phyloP scores from a whole-genome alignment of 2,888 invertebrate genomes.

The Stenurella melanura region DNA sequence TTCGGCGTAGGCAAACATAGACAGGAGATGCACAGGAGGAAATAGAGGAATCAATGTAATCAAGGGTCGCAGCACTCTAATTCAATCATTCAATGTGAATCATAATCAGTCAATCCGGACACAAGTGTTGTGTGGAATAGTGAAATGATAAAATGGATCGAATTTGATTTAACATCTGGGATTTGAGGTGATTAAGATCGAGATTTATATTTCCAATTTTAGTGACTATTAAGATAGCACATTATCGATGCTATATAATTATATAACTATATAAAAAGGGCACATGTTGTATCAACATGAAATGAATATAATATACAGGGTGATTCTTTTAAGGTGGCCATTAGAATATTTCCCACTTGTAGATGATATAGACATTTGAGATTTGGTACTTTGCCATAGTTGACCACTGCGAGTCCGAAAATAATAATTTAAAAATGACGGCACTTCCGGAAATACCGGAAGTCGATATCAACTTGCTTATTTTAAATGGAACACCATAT shows the following conservation, averaged over 20 bases:
- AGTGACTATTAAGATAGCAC: not conserved
- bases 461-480: too few species aligned
- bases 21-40: constrained; percentile 20
- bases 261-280: too few species aligned
- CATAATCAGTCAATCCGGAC: constrained; percentile 58
- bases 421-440: too few species aligned
- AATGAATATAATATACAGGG: too few species aligned
- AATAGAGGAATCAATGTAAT: constrained; percentile 42
- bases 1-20: constrained; percentile 19
- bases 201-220: not conserved
- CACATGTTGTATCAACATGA: too few species aligned
- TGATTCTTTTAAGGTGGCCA: too few species aligned
- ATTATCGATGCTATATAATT: not conserved
- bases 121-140: constrained; percentile 55
- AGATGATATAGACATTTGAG: too few species aligned
- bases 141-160: constrained; percentile 50
- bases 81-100: constrained; percentile 56
- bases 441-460: too few species aligned
- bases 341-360: too few species aligned
- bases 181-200: not conserved
- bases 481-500: too few species aligned
- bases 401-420: too few species aligned
- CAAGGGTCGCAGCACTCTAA: constrained; percentile 51
- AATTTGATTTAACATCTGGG: constrained; percentile 48
- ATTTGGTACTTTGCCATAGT: too few species aligned